A percentile compares a stretch with the other conserved stretches of the same genome.
Conservation (phyloP, 2,888 invertebrate genomes). For the Ornithoptera alexandrae region DNA sequence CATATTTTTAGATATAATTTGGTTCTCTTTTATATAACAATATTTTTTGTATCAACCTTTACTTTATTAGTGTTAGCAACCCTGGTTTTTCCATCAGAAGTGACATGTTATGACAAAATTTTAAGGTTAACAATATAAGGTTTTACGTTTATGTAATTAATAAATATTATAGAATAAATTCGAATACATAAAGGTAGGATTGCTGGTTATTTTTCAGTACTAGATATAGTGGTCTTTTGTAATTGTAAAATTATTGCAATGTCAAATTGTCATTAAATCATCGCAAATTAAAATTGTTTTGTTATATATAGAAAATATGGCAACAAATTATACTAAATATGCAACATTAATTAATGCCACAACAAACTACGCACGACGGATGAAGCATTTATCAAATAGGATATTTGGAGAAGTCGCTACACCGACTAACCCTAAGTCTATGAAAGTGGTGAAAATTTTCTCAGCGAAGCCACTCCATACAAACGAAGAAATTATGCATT, state of each 20-base stretch:
- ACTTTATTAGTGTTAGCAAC: too few species aligned
- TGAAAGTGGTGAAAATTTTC: slow-evolving; percentile 90
- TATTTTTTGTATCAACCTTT: too few species aligned
- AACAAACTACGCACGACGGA: slow-evolving; percentile 90
- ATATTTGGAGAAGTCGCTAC: slow-evolving; percentile 94
- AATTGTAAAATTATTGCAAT: too few species aligned
- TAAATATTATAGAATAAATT: not conserved
- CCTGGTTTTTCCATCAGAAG: too few species aligned
- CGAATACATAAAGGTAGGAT: too few species aligned
- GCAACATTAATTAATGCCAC: slow-evolving; percentile 83
- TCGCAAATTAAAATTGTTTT: too few species aligned
- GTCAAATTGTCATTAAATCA: too few species aligned
- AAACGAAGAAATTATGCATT: slow-evolving; percentile 85
- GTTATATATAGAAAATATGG: slow-evolving; percentile 45
- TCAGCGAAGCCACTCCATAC: slow-evolving; percentile 87
- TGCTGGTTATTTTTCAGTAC: too few species aligned
- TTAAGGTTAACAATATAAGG: not conserved
- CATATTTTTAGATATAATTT: too few species aligned
- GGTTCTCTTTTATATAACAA: too few species aligned
- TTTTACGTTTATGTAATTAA: slow-evolving; percentile 1
- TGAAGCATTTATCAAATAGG: slow-evolving; percentile 91
- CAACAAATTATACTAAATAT: slow-evolving; percentile 85
- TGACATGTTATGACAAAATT: not conserved
- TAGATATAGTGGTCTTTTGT: too few species aligned
- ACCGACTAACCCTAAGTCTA: slow-evolving; percentile 86